These are phyloP conservation scores for Brachionus calyciflorus DNA, from an alignment of 1,140 invertebrate genomes.

Conservation along the genomic window DNA sequence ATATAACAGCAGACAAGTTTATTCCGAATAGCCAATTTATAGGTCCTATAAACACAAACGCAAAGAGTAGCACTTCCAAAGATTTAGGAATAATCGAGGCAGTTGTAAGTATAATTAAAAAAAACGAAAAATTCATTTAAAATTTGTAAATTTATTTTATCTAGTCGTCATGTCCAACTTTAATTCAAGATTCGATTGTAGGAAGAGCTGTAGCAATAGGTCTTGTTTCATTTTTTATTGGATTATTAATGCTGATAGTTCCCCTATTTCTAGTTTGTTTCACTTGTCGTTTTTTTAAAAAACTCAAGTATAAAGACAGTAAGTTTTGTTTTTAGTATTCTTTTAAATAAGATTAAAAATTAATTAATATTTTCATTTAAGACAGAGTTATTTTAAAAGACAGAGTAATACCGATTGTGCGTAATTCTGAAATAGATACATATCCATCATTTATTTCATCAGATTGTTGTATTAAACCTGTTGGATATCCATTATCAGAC, in stretches of 20 bases:
- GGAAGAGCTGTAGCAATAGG: neutral
- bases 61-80: neutral
- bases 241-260: neutral
- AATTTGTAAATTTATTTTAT: neutral
- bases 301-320: slow-evolving; percentile 7
- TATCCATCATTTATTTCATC: neutral
- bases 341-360: neutral
- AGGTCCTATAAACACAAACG: neutral
- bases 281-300: neutral
- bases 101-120: slow-evolving; percentile 22
- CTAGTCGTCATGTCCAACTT: slow-evolving; percentile 4
- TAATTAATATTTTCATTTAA: neutral
- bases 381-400: slow-evolving; percentile 14
- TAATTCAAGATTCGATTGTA: neutral
- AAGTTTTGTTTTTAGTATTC: too few relatives aligned
- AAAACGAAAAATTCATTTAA: neutral
- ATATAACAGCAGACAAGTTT: neutral
- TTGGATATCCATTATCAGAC: neutral
- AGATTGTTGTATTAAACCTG: neutral
- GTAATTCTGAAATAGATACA: neutral
- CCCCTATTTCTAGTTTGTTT: neutral
- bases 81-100: neutral
- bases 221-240: slow-evolving; percentile 3
- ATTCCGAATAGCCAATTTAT: neutral
- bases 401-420: neutral